Percentiles rank a stretch among this genome's conserved stretches.
Evolutionary conservation across 2,797 vertebrate genomes (phyloP).

Genomic region (Salarias fasciatus): DNA sequence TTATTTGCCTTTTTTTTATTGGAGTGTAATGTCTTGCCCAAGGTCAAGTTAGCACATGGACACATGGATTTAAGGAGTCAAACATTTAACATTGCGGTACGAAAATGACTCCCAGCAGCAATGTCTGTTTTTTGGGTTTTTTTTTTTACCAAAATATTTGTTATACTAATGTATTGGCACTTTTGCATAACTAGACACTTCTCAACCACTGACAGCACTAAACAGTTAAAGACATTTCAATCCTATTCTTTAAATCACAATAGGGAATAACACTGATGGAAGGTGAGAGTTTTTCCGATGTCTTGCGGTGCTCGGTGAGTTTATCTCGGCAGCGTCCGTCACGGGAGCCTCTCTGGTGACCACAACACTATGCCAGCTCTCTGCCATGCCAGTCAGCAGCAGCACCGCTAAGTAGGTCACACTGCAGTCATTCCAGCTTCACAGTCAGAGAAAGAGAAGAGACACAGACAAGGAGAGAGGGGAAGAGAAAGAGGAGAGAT

Average conservation of each 20-base stretch:
- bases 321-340: conserved; percentile 49
- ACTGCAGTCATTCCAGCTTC: conserved; percentile 66
- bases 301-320: conserved; percentile 34
- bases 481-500: conserved; percentile 31
- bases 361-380: conserved; percentile 64
- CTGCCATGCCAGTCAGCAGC: conserved; percentile 67
- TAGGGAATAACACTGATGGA: conserved; percentile 18
- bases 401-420: conserved; percentile 78
- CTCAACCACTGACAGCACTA: too few species aligned
- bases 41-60: too few species aligned
- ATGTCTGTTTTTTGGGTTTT: too few species aligned
- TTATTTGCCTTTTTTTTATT: too few species aligned
- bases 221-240: too few species aligned
- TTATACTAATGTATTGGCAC: too few species aligned
- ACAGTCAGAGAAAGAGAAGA: conserved; percentile 38
- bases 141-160: too few species aligned
- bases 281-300: conserved; percentile 1
- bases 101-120: too few species aligned
- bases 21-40: too few species aligned
- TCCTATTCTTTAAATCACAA: conserved; percentile 2
- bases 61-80: too few species aligned
- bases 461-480: conserved; percentile 34
- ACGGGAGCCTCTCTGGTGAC: conserved; percentile 52
- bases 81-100: too few species aligned
- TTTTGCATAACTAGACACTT: too few species aligned